Conservation (phyloP, 1,140 invertebrate genomes). For the Chymomyza costata region DNA sequence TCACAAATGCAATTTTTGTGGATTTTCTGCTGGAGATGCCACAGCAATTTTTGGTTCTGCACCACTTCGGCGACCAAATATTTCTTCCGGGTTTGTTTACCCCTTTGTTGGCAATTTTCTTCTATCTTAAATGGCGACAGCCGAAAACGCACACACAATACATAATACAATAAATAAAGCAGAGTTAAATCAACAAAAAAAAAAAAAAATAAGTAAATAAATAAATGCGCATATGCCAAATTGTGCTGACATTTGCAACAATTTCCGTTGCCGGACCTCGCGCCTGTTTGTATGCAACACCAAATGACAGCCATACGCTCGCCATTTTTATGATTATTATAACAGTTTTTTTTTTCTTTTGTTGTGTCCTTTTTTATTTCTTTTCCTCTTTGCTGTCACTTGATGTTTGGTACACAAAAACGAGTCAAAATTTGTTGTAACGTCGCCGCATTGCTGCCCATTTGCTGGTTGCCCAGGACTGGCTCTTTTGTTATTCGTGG, state of each 20-base stretch:
- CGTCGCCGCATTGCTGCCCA: too few relatives aligned
- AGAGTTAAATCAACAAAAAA: conserved; percentile 23
- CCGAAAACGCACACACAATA: conserved; percentile 21
- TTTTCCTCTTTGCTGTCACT: conserved; percentile 20
- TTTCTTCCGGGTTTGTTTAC: too few relatives aligned
- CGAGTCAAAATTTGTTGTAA: too few relatives aligned
- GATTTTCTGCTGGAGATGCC: too few relatives aligned
- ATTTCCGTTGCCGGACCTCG: conserved; percentile 37
- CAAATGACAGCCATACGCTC: conserved; percentile 30
- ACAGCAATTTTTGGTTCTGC: too few relatives aligned
- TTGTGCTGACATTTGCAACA: conserved; percentile 68
- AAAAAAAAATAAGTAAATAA: conserved; percentile 1
- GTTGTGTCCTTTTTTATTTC: conserved; percentile 7
- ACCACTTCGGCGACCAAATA: too few relatives aligned
- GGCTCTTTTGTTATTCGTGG: conserved; percentile 5
- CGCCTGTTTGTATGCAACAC: conserved; percentile 43
- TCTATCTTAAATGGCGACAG: too few relatives aligned
- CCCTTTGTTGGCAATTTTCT: too few relatives aligned
- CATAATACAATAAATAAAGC: conserved; percentile 50
- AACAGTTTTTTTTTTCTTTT: conserved; percentile 21
- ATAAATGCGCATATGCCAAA: conserved; percentile 31
- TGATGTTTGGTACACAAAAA: too few relatives aligned
- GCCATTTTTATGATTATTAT: conserved; percentile 66
- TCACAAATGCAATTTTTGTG: too few relatives aligned
- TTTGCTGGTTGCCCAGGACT: conserved; percentile 8